A percentile compares a stretch with the other conserved stretches of the same genome.
Conservation (phyloP, 2,797 vertebrate genomes). For the Adelosebastes latens region DNA sequence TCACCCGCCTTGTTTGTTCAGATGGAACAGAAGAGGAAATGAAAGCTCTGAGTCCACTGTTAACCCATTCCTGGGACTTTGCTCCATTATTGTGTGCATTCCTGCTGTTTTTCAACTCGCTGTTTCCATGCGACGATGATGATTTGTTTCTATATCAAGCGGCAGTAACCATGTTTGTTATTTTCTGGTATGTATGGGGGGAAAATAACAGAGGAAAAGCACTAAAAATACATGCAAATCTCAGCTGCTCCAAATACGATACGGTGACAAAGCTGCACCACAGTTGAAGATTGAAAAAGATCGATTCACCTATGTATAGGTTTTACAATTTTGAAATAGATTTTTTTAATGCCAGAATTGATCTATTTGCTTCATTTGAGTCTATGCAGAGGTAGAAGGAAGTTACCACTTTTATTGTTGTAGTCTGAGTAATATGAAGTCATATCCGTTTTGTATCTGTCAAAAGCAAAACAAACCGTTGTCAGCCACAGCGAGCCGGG, state of each 20-base stretch:
- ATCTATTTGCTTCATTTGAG: too few relatives aligned
- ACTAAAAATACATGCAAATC: slow-evolving; percentile 44
- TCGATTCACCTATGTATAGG: too few relatives aligned
- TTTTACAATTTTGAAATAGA: too few relatives aligned
- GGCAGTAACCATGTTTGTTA: slow-evolving; percentile 1
- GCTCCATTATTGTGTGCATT: slow-evolving; percentile 45
- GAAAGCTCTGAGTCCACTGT: slow-evolving; percentile 76
- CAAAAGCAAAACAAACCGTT: too few relatives aligned
- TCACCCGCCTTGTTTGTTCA: slow-evolving; percentile 86
- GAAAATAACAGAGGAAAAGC: neutral
- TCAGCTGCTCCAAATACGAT: slow-evolving; percentile 44
- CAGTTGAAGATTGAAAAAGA: slow-evolving; percentile 14
- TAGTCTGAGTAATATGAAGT: too few relatives aligned
- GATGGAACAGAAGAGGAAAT: slow-evolving; percentile 85
- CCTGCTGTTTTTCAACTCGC: slow-evolving; percentile 35
- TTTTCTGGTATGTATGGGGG: neutral
- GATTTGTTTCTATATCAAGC: slow-evolving; percentile 28
- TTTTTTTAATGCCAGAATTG: too few relatives aligned
- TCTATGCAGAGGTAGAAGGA: too few relatives aligned
- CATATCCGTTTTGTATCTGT: too few relatives aligned
- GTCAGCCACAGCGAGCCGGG: too few relatives aligned
- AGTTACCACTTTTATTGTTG: too few relatives aligned
- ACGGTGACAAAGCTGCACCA: slow-evolving; percentile 1
- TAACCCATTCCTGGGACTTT: slow-evolving; percentile 78
- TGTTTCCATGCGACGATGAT: slow-evolving; percentile 11